These are phyloP conservation scores for Gavia stellata DNA, from an alignment of 2,113 vertebrate species.

Conservation along the genomic window DNA sequence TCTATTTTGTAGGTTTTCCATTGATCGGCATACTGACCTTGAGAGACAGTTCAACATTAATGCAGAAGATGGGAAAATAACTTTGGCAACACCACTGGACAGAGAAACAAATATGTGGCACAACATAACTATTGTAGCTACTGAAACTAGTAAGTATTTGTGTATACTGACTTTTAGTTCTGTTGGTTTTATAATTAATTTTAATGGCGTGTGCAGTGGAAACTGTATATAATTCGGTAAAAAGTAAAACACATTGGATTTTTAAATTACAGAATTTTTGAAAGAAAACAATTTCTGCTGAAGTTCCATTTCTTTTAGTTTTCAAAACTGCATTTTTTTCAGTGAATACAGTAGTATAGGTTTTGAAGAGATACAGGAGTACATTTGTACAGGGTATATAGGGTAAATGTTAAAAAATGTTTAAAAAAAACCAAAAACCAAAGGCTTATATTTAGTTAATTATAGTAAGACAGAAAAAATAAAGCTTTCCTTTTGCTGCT, in stretches of 20 bases:
- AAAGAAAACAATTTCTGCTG: neutral
- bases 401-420: neutral
- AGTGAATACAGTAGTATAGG: neutral
- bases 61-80: constrained; percentile 93
- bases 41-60: constrained; percentile 99
- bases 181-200: neutral
- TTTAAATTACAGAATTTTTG: neutral
- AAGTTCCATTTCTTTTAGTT: neutral
- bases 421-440: neutral
- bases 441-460: neutral
- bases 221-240: neutral
- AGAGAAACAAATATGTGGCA: constrained; percentile 94
- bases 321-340: neutral
- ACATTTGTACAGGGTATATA: neutral
- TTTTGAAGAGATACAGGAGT: neutral
- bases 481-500: neutral
- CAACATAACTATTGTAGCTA: constrained; percentile 97
- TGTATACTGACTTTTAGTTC: neutral
- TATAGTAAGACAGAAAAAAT: neutral
- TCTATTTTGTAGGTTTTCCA: constrained; percentile 89
- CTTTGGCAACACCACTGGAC: constrained; percentile 90
- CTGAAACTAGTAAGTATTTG: constrained; percentile 90
- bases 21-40: constrained; percentile 96
- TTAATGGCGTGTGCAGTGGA: neutral
- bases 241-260: neutral